Evolutionary conservation across 1,140 invertebrate genomes (phyloP), one percentile per base, ranked within the genome.

Genomic region (Mycetomoellerius zeteki): DNA sequence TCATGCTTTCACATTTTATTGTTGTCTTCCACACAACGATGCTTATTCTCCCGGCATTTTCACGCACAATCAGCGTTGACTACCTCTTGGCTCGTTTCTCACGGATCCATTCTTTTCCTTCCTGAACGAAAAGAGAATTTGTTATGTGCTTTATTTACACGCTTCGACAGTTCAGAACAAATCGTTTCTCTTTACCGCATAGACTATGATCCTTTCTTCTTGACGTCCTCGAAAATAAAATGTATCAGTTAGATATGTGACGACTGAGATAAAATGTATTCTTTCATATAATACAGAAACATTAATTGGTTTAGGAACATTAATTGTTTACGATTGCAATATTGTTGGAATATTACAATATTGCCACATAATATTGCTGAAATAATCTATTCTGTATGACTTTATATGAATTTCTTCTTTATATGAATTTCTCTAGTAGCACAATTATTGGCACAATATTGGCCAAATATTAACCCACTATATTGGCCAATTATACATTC

Each of bases 1-100:
- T 67, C 12, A 12, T 10, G 19, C 12, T 24, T 19, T n/a, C 24
- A n/a, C 14, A 30, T 7, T 65, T 64, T 65, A 64, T 64, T 37
- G 33, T 52, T 64, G 24, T 64, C 24, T 43, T 52, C 27, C 43
- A 8, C 43, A 50, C 21, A n/a, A 14, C 37, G 16, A 43, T 8
- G 24, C 5, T 2, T 62, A 30, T 12, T 50, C 76, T 52, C 30
- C 27, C 0, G 1, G 1, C 14, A 27, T 43, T 81, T 81, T 69
- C 64, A 43, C 78, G 47, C 47, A 7, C 62, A 30, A 80, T 80
- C 47, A 69, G 54, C 62, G 14, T 14, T 37, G 62, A 47, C 60
- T 30, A n/a, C n/a, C n/a, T 3, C 14, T 8, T 16, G 3, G 37
- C 10, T 43, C n/a, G 19, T 54, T 80, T 67, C 21, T 69, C 64